Base-by-base conservation (phyloP, 2,888 invertebrate species). In the Acleris holmiana region DNA sequence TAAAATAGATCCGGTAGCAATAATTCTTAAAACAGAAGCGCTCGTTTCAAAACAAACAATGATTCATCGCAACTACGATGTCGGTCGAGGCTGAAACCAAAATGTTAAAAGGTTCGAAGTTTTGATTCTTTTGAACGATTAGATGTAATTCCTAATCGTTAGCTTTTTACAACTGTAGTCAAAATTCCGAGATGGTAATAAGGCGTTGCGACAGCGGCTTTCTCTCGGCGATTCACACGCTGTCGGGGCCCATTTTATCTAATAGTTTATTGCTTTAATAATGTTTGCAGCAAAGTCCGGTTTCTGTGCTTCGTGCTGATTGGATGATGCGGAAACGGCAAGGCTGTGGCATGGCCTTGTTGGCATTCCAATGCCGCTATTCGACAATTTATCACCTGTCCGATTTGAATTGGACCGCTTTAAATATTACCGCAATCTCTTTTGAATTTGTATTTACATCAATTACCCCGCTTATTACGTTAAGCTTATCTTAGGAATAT, bases 261-360 rank as follows among this genome's bases (percentile, higher is more conserved):
- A 85, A 86, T 86, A 88, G 80, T 90, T 91, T 91, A 91, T 90
- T 84, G 85, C 85, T 81, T 85, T 90, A 89, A 88, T 90, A 89
- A 87, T 83, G 83, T 84, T 83, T 84, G 88, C 85, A 87, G 89
- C 88, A 83, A 80, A 77, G 82, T 86, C 91, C 89, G 91, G 89
- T 91, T 89, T 83, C 79, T 77, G 80, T 79, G 83, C 85, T 85
- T 77, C 79, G 83, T 84, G 84, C 82, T 87, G 88, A 88, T 87
- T 89, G 87, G 91, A 87, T 85, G 88, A 86, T 79, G 87, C 88
- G 89, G 88, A 89, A 86, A 81, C 84, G 83, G 84, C 91, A 91
- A 91, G 91, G 91, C 85, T 90, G 83, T 77, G 75, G 73, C 68
- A 76, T 82, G 91, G 83, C 91, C 91, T 91, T 91, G 89, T 89